These are phyloP conservation scores for Poeciliopsis gracilis DNA, from an alignment of 2,797 vertebrate species.

Conservation along the genomic window DNA sequence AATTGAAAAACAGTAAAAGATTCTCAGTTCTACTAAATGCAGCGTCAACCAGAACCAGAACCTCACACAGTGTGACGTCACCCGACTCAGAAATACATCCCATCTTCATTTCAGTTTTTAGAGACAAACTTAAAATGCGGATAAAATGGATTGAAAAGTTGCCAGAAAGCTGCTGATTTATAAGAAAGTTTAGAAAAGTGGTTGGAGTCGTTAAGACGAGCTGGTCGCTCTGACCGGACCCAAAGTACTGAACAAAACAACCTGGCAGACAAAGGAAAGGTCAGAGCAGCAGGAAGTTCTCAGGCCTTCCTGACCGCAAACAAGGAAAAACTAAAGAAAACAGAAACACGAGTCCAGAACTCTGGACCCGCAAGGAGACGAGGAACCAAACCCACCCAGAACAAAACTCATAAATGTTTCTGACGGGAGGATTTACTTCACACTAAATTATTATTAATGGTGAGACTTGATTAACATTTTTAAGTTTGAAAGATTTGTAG, in stretches of 20 bases:
- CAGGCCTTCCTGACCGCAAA: slow-evolving; percentile 7
- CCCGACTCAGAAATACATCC: background rate
- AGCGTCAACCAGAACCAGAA: background rate
- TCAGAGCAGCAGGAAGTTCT: slow-evolving; percentile 17
- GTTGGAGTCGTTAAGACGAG: background rate
- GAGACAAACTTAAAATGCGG: background rate
- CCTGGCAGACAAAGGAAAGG: slow-evolving; percentile 3
- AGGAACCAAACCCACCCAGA: background rate
- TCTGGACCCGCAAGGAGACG: background rate
- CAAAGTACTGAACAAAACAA: slow-evolving; percentile 22
- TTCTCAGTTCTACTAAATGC: no score
- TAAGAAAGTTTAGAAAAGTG: background rate
- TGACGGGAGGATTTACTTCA: background rate
- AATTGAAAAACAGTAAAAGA: no score
- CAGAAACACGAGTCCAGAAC: background rate
- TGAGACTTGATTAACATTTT: no score
- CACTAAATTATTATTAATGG: no score
- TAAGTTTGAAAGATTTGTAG: no score
- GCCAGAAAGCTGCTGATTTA: background rate
- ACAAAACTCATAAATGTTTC: background rate
- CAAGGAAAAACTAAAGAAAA: slow-evolving; percentile 12
- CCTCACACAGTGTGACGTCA: background rate
- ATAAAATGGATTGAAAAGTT: background rate
- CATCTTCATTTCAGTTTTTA: background rate
- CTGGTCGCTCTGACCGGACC: slow-evolving; percentile 6